Conservation (phyloP, 2,888 invertebrate genomes). For the Rapana venosa region DNA sequence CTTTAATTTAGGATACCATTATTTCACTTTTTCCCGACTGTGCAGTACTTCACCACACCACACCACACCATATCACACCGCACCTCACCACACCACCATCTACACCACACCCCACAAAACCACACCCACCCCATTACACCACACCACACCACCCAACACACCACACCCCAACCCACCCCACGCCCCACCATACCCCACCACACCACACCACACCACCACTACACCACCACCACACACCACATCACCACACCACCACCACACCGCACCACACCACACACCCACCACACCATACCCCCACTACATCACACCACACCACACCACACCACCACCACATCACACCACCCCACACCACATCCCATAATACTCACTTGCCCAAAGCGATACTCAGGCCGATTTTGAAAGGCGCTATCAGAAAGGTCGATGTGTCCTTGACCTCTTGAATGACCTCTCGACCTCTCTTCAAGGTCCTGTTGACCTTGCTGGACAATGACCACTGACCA, state of each 20-base stretch:
- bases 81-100: too few species aligned
- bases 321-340: not conserved
- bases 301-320: too few species aligned
- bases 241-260: not conserved
- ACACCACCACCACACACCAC: not conserved
- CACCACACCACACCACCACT: too few species aligned
- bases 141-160: too few species aligned
- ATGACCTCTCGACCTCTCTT: constrained; percentile 66
- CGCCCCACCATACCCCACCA: too few species aligned
- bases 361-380: constrained; percentile 58
- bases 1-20: too few species aligned
- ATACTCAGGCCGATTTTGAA: constrained; percentile 68
- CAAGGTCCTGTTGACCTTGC: constrained; percentile 63
- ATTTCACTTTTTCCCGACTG: too few species aligned
- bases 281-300: not conserved
- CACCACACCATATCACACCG: too few species aligned
- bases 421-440: constrained; percentile 68
- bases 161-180: too few species aligned
- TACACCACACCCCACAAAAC: too few species aligned
- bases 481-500: constrained; percentile 69
- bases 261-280: not conserved
- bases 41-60: too few species aligned
- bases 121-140: too few species aligned
- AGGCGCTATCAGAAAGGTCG: constrained; percentile 64
- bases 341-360: not conserved